phyloP scores from a whole-genome alignment of 2,113 vertebrate genomes.

The Nansenia antarctica region DNA sequence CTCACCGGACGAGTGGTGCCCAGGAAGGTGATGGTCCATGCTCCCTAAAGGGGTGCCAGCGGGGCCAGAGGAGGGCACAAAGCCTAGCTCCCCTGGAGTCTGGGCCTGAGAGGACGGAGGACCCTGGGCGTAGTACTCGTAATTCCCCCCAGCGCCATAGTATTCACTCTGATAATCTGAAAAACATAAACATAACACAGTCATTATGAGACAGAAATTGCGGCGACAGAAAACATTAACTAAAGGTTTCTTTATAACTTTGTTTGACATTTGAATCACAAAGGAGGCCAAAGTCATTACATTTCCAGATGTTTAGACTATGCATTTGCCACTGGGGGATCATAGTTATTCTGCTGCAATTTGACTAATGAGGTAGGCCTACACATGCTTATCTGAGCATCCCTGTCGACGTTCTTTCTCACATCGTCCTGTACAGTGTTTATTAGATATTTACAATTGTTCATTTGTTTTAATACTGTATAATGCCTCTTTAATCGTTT shows the following conservation, averaged over 20 bases:
- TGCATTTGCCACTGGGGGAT: background rate
- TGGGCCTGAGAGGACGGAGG: slow-evolving; percentile 92
- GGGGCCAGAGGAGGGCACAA: slow-evolving; percentile 89
- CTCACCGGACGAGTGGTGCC: slow-evolving; percentile 89
- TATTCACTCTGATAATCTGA: slow-evolving; percentile 96
- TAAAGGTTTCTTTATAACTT: background rate
- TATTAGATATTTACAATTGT: no score
- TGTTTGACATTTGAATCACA: background rate
- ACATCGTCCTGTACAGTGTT: no score
- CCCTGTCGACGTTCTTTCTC: no score
- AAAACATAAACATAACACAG: slow-evolving; percentile 12
- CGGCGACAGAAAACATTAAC: background rate
- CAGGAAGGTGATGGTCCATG: slow-evolving; percentile 88
- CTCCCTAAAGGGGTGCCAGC: slow-evolving; percentile 89
- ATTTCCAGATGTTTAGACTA: background rate
- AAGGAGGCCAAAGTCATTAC: background rate
- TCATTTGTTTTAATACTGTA: no score
- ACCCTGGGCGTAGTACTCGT: slow-evolving; percentile 95
- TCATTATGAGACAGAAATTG: background rate
- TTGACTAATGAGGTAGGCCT: no score
- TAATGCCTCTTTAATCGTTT: no score
- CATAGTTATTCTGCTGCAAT: no score
- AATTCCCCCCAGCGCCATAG: slow-evolving; percentile 91
- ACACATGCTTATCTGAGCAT: no score
- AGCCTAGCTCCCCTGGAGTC: slow-evolving; percentile 93